phyloP scores from a whole-genome alignment of 2,113 vertebrate species.

The Brachionichthys hirsutus region DNA sequence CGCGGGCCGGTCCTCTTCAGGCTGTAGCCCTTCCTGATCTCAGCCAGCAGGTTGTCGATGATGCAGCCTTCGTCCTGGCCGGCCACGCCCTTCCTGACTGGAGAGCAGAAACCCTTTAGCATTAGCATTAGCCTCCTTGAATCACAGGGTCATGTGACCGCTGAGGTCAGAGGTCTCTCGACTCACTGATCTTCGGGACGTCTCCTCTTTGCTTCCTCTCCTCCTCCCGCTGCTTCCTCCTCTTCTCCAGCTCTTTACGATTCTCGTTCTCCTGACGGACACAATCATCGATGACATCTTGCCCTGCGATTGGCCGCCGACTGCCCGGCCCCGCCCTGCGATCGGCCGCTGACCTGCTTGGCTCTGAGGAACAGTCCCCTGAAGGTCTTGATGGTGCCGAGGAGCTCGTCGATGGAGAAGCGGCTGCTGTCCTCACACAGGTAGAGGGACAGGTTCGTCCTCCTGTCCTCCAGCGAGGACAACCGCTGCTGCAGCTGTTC shows the following conservation, averaged over 20 bases:
- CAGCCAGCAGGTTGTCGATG: constrained; percentile 57
- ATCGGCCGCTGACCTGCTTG: constrained; percentile 79
- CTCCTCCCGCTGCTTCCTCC: constrained; percentile 37
- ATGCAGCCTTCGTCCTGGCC: constrained; percentile 35
- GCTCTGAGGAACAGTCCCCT: constrained; percentile 83
- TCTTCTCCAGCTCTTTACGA: constrained; percentile 31
- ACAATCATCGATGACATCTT: too few species aligned
- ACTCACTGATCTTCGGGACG: constrained; percentile 36
- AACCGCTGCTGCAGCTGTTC: constrained; percentile 78
- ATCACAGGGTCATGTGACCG: background rate
- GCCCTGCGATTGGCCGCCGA: background rate
- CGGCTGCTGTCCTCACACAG: constrained; percentile 85
- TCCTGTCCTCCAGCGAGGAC: constrained; percentile 76
- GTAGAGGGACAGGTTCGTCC: constrained; percentile 80
- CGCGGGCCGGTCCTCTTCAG: constrained; percentile 34
- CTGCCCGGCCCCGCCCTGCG: background rate
- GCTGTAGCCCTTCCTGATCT: constrained; percentile 48
- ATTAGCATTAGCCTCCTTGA: too few species aligned
- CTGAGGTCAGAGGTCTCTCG: background rate
- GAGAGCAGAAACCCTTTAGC: constrained; percentile 10
- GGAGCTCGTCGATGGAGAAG: constrained; percentile 85
- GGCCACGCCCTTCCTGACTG: constrained; percentile 35
- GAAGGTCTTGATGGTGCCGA: constrained; percentile 86
- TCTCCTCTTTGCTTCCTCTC: constrained; percentile 36
- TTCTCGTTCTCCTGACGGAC: constrained; percentile 39